These are phyloP conservation scores for Arenicola marina DNA, from an alignment of 2,888 invertebrate genomes.

Conservation along the genomic window DNA sequence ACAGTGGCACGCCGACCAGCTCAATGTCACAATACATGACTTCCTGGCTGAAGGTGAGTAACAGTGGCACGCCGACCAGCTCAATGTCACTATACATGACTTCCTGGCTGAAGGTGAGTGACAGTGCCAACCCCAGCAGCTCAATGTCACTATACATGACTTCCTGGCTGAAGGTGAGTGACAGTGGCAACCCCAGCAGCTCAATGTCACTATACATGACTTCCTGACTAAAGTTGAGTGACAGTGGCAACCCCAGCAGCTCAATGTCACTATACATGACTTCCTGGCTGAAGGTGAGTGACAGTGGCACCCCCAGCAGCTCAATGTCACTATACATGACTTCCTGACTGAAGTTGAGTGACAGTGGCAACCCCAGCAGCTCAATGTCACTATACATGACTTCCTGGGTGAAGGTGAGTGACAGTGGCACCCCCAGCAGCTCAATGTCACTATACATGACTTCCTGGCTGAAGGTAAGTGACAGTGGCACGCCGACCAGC, in stretches of 20 bases:
- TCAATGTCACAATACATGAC: conserved; percentile 45
- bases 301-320: too few relatives aligned
- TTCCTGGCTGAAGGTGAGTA: conserved; percentile 49
- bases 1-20: too few relatives aligned
- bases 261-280: conserved; percentile 45
- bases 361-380: too few relatives aligned
- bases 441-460: conserved; percentile 45
- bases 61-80: too few relatives aligned
- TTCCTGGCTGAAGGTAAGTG: conserved; percentile 49
- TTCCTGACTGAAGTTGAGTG: conserved; percentile 48
- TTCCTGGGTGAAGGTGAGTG: conserved; percentile 48
- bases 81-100: conserved; percentile 45
- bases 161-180: conserved; percentile 49
- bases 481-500: too few relatives aligned
- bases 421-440: too few relatives aligned
- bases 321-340: conserved; percentile 45
- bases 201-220: conserved; percentile 45
- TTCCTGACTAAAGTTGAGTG: conserved; percentile 48
- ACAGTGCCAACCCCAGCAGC: too few relatives aligned
- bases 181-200: too few relatives aligned
- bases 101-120: conserved; percentile 49
- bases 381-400: conserved; percentile 45
- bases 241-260: too few relatives aligned
- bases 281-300: conserved; percentile 49
- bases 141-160: conserved; percentile 45